These are phyloP conservation scores for Exocentrus adspersus DNA, from an alignment of 2,888 invertebrate genomes.

Conservation along the genomic window DNA sequence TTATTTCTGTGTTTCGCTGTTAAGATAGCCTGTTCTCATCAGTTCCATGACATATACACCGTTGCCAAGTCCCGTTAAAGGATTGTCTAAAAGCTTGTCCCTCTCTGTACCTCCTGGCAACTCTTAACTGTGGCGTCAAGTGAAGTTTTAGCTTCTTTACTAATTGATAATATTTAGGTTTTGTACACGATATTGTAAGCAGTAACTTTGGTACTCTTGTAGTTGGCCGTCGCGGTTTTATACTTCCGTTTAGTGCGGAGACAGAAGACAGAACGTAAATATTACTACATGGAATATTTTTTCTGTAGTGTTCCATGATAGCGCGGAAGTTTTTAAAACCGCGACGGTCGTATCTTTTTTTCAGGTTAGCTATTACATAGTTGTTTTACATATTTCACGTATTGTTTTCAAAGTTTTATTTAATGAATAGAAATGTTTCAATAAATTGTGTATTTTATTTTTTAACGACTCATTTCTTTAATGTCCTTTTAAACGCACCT, in stretches of 20 bases:
- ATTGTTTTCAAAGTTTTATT: slow-evolving; percentile 59
- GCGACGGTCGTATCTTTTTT: slow-evolving; percentile 48
- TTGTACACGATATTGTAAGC: slow-evolving; percentile 29
- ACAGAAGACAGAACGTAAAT: slow-evolving; percentile 14
- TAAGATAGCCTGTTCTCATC: slow-evolving; percentile 4
- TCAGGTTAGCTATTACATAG: slow-evolving; percentile 54
- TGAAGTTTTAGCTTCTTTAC: slow-evolving; percentile 47
- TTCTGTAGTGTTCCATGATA: neutral
- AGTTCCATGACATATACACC: neutral
- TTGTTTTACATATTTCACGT: slow-evolving; percentile 58
- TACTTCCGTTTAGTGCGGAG: slow-evolving; percentile 20
- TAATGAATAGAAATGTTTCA: slow-evolving; percentile 61
- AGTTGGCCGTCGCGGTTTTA: slow-evolving; percentile 26
- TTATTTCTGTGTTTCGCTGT: too few species aligned
- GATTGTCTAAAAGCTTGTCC: slow-evolving; percentile 10
- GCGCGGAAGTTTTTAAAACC: slow-evolving; percentile 23
- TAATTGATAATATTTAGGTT: slow-evolving; percentile 38
- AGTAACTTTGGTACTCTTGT: slow-evolving; percentile 46
- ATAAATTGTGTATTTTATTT: slow-evolving; percentile 43
- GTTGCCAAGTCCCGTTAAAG: too few species aligned
- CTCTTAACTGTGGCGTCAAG: slow-evolving; percentile 19
- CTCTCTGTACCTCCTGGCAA: slow-evolving; percentile 25
- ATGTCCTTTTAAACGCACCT: neutral
- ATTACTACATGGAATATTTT: too few species aligned
- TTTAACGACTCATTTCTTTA: slow-evolving; percentile 13